Evolutionary conservation across 2,888 invertebrate genomes (phyloP).

Genomic region (Erebia ligea): DNA sequence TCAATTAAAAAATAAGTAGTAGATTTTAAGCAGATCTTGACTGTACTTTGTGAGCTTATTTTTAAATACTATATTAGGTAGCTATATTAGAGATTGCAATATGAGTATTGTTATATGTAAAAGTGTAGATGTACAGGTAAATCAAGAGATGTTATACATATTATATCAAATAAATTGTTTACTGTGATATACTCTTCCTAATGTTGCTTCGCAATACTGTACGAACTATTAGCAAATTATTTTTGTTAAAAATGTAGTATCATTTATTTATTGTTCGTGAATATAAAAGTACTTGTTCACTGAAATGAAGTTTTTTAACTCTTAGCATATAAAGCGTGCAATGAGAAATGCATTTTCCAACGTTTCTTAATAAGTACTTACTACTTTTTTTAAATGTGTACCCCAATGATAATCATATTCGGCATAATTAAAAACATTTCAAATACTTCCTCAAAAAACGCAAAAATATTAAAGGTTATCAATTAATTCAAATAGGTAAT

Average conservation of each 20-base stretch:
- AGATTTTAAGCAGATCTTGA: slow-evolving; percentile 10
- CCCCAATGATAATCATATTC: too few species aligned
- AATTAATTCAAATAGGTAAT: too few species aligned
- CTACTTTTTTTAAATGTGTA: too few species aligned
- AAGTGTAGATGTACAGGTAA: slow-evolving; percentile 29
- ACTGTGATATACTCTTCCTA: slow-evolving; percentile 77
- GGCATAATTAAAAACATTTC: too few species aligned
- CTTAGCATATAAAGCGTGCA: neutral
- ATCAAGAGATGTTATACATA: slow-evolving; percentile 27
- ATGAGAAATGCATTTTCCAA: neutral
- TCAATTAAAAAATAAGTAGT: slow-evolving; percentile 15
- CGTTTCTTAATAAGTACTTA: neutral
- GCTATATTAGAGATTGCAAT: slow-evolving; percentile 28
- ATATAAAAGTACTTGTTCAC: slow-evolving; percentile 47
- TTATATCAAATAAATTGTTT: slow-evolving; percentile 46
- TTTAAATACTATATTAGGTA: slow-evolving; percentile 27
- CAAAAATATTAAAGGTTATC: too few species aligned
- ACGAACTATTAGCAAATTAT: slow-evolving; percentile 58
- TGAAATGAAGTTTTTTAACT: slow-evolving; percentile 31
- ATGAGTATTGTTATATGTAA: slow-evolving; percentile 26
- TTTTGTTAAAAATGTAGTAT: slow-evolving; percentile 51
- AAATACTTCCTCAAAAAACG: too few species aligned
- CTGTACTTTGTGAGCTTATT: slow-evolving; percentile 34
- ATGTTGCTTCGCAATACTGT: slow-evolving; percentile 56
- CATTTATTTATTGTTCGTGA: slow-evolving; percentile 47